Percentiles rank a stretch among this genome's conserved stretches.
phyloP scores from a whole-genome alignment of 2,113 vertebrate genomes.

The Thunnus maccoyii region DNA sequence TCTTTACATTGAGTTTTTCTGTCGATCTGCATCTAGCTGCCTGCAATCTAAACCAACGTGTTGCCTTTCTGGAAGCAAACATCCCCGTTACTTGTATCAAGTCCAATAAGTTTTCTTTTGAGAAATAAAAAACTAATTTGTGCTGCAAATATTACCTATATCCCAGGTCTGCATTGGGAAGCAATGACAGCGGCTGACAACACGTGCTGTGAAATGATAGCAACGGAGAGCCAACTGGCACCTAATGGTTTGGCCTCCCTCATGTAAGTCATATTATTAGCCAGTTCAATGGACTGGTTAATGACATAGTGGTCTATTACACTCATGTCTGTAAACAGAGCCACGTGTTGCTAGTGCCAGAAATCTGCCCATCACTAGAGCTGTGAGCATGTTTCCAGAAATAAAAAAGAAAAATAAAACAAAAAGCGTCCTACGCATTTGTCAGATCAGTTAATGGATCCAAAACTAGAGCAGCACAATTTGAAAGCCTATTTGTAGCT shows the following conservation, averaged over 20 bases:
- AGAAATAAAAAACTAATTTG: constrained; percentile 21
- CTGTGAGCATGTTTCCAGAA: constrained; percentile 1
- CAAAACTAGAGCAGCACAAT: not conserved
- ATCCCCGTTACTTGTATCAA: constrained; percentile 33
- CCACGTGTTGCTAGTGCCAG: constrained; percentile 60
- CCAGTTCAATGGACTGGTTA: constrained; percentile 80
- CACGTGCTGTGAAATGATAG: constrained; percentile 59
- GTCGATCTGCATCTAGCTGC: not conserved
- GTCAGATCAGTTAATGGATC: not conserved
- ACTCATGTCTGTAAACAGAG: constrained; percentile 80
- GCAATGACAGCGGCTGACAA: constrained; percentile 42
- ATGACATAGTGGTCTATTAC: constrained; percentile 80
- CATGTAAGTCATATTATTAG: constrained; percentile 81
- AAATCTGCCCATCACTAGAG: constrained; percentile 70
- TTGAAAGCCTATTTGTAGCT: no score
- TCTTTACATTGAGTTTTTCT: constrained; percentile 34
- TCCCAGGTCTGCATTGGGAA: constrained; percentile 27
- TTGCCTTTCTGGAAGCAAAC: not conserved
- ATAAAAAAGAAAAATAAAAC: not conserved
- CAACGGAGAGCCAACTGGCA: constrained; percentile 38
- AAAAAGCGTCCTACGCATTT: not conserved
- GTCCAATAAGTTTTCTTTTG: constrained; percentile 15
- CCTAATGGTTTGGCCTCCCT: constrained; percentile 65
- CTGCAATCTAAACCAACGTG: not conserved
- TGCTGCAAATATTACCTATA: constrained; percentile 36